Evolutionary conservation across 2,888 invertebrate species (phyloP).

Genomic region (Hipparchia semele): DNA sequence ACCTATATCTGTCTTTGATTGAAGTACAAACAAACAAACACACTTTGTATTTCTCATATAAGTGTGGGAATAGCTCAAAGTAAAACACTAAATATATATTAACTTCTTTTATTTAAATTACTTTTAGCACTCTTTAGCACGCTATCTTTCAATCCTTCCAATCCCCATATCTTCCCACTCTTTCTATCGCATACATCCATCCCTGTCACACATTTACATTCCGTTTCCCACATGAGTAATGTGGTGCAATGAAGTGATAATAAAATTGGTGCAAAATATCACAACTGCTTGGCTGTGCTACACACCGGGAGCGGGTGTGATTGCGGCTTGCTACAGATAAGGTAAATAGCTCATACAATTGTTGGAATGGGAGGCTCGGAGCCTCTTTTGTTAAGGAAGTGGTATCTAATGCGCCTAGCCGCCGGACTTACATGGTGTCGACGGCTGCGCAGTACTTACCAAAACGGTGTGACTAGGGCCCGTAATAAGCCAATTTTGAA

Average conservation of each 20-base stretch:
- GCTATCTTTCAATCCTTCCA: too few species aligned
- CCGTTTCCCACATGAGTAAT: too few species aligned
- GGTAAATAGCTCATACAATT: constrained; percentile 83
- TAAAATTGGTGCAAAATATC: constrained; percentile 34
- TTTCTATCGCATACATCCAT: too few species aligned
- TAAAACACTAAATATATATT: too few species aligned
- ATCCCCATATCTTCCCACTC: too few species aligned
- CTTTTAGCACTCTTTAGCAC: too few species aligned
- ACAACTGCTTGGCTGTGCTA: constrained; percentile 44
- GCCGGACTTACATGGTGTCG: constrained; percentile 70
- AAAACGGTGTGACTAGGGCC: constrained; percentile 54
- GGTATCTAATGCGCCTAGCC: constrained; percentile 75
- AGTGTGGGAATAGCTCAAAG: too few species aligned
- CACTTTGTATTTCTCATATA: too few species aligned
- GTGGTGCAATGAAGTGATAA: not conserved
- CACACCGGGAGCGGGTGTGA: constrained; percentile 68
- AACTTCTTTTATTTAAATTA: too few species aligned
- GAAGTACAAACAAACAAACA: too few species aligned
- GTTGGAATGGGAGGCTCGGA: constrained; percentile 73
- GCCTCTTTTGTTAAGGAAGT: constrained; percentile 80
- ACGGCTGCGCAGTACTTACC: constrained; percentile 65
- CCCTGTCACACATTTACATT: too few species aligned
- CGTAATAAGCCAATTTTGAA: constrained; percentile 56
- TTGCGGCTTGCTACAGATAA: constrained; percentile 76
- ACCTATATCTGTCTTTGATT: too few species aligned